Evolutionary conservation across 2,888 invertebrate species (phyloP).

Genomic region (Cacoxenus indagator): DNA sequence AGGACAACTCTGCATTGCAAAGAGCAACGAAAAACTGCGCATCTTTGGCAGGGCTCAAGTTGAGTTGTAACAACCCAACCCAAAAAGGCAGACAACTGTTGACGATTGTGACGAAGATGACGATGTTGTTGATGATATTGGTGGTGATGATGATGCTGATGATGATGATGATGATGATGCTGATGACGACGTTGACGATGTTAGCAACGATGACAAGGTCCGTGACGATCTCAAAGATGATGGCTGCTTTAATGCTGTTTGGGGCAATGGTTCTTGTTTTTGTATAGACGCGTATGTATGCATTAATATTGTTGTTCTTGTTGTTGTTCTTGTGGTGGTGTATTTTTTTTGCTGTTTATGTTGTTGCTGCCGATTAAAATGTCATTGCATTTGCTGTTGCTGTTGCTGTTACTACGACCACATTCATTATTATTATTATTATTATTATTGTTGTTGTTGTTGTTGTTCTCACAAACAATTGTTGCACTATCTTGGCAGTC

Average conservation of each 20-base stretch:
- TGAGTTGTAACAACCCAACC: not conserved
- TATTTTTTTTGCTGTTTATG: no score
- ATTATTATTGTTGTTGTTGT: slow-evolving; percentile 30
- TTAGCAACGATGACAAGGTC: not conserved
- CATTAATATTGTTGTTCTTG: not conserved
- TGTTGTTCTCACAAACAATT: slow-evolving; percentile 41
- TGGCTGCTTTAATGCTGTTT: not conserved
- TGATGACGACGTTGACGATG: slow-evolving; percentile 10
- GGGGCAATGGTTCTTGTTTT: not conserved
- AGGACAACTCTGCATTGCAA: slow-evolving; percentile 3
- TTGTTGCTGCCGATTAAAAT: slow-evolving; percentile 57
- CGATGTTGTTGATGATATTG: slow-evolving; percentile 12
- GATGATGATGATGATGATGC: slow-evolving; percentile 31
- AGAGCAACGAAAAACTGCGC: slow-evolving; percentile 27
- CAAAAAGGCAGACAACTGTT: slow-evolving; percentile 37
- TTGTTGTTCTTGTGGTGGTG: no score
- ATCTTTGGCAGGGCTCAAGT: not conserved
- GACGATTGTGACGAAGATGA: slow-evolving; percentile 29
- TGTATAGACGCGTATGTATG: not conserved
- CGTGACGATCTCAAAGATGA: not conserved
- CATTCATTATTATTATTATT: slow-evolving; percentile 36
- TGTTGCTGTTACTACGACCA: slow-evolving; percentile 34
- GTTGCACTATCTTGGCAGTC: no score
- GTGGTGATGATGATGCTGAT: slow-evolving; percentile 14
- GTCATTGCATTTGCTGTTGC: slow-evolving; percentile 56